Evolutionary conservation across 2,888 invertebrate species (phyloP).

Genomic region (Andrena haemorrhoa): DNA sequence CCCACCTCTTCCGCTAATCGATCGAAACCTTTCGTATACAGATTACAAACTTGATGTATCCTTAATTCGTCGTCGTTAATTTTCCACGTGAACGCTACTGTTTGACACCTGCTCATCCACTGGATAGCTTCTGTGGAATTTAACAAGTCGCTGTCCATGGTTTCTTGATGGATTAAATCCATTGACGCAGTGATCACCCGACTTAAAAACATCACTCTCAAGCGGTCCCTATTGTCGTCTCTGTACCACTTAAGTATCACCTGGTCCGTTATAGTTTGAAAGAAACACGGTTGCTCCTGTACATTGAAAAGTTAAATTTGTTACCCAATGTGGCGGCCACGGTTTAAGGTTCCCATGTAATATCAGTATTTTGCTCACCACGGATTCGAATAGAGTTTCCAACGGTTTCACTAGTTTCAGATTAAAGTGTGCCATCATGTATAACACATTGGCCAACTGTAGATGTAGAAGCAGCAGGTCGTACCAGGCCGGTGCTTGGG

Average conservation of each 20-base stretch:
- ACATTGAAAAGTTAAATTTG: background rate
- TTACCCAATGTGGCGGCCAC: background rate
- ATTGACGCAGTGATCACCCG: constrained; percentile 91
- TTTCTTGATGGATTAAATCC: constrained; percentile 89
- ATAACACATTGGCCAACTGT: constrained; percentile 91
- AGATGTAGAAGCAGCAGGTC: constrained; percentile 92
- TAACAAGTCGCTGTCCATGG: constrained; percentile 85
- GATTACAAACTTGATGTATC: constrained; percentile 91
- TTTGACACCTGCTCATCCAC: constrained; percentile 91
- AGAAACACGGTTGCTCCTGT: constrained; percentile 81
- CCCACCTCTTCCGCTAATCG: constrained; percentile 88
- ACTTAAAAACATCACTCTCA: constrained; percentile 90
- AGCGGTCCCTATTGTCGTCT: constrained; percentile 89
- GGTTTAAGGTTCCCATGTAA: background rate
- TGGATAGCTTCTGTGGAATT: constrained; percentile 85
- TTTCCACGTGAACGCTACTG: constrained; percentile 91
- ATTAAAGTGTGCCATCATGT: constrained; percentile 92
- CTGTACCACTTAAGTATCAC: constrained; percentile 79
- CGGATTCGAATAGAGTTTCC: constrained; percentile 92
- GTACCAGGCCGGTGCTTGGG: constrained; percentile 91
- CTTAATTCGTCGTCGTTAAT: constrained; percentile 90
- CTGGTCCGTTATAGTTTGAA: constrained; percentile 81
- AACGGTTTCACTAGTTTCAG: constrained; percentile 91
- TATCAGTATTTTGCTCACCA: constrained; percentile 82
- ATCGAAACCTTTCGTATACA: constrained; percentile 88